These are phyloP conservation scores for Galemys pyrenaicus DNA, from an alignment of 2,113 vertebrate species.

Conservation along the genomic window DNA sequence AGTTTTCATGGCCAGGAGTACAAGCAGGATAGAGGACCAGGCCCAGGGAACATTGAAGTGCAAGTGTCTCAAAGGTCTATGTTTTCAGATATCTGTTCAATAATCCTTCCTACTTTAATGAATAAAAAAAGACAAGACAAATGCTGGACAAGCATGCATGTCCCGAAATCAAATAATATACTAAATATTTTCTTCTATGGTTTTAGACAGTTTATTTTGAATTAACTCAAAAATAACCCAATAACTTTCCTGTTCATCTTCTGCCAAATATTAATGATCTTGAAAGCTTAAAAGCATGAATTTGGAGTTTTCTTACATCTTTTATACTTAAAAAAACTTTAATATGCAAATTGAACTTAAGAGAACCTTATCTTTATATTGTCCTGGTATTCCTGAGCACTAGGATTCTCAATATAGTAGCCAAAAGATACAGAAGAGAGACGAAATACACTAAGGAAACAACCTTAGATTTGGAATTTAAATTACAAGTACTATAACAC, in stretches of 20 bases:
- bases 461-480: background rate
- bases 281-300: background rate
- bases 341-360: background rate
- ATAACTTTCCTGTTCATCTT: background rate
- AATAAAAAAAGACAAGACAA: constrained; percentile 1
- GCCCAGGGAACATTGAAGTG: background rate
- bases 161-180: background rate
- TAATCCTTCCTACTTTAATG: background rate
- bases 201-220: background rate
- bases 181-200: background rate
- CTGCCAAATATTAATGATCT: background rate
- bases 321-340: constrained; percentile 11
- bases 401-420: background rate
- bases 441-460: background rate
- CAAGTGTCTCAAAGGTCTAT: background rate
- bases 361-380: background rate
- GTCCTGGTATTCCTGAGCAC: background rate
- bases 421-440: background rate
- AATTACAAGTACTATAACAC: background rate
- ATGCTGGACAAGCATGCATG: background rate
- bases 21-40: background rate
- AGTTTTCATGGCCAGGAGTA: background rate
- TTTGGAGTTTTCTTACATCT: background rate
- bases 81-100: background rate
- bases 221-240: background rate